These are phyloP conservation scores for Homarus gammarus DNA, from an alignment of 2,888 invertebrate genomes.

Conservation along the genomic window DNA sequence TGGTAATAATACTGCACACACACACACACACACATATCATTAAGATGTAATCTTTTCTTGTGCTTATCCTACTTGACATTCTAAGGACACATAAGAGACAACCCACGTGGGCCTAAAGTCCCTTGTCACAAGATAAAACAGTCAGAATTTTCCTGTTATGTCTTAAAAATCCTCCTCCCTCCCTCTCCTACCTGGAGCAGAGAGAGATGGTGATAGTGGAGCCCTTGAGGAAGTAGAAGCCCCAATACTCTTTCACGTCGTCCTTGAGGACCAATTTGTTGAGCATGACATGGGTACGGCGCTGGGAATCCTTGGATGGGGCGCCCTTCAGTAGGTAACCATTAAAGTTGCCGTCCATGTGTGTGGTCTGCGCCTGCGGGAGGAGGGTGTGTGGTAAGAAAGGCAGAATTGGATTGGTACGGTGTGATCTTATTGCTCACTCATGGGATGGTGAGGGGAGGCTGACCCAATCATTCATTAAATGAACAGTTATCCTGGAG, in stretches of 20 bases:
- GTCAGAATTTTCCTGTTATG: no score
- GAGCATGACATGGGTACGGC: constrained; percentile 82
- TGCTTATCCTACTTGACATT: no score
- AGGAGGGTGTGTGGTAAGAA: background rate
- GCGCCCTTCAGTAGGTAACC: constrained; percentile 49
- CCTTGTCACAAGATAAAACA: no score
- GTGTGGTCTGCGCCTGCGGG: constrained; percentile 65
- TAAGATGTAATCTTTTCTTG: no score
- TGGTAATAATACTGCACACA: no score
- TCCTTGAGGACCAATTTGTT: constrained; percentile 86
- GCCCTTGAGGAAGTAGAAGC: constrained; percentile 87
- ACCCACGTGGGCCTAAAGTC: no score
- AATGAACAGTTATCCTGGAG: no score
- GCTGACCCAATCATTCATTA: no score
- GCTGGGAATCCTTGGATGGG: constrained; percentile 22
- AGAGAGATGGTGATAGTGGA: constrained; percentile 87
- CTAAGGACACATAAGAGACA: no score
- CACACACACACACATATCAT: no score
- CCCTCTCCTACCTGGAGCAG: constrained; percentile 90
- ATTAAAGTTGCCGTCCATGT: constrained; percentile 75
- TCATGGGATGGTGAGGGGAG: no score
- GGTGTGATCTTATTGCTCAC: background rate
- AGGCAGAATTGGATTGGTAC: background rate
- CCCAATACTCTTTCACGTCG: constrained; percentile 91
- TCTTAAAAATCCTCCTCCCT: no score